Evolutionary conservation across 2,113 vertebrate genomes (phyloP).

Genomic region (Halcyon senegalensis): DNA sequence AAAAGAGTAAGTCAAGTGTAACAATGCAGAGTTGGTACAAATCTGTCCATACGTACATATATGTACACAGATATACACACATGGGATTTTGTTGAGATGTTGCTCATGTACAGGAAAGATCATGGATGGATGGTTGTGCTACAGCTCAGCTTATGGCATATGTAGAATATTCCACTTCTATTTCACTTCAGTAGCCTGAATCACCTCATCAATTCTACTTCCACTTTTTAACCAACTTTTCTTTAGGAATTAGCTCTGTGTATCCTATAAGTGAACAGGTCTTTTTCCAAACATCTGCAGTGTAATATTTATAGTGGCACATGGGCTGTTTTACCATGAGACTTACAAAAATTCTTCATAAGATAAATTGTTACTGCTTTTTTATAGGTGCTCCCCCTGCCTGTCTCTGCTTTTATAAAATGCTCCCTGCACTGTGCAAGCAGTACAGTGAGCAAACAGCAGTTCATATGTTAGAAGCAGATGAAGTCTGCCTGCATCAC

Average conservation of each 20-base stretch:
- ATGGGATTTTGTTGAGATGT: conserved; percentile 21
- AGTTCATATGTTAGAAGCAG: background rate
- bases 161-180: background rate
- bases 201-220: background rate
- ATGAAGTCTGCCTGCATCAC: background rate
- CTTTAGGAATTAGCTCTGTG: background rate
- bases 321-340: background rate
- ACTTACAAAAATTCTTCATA: background rate
- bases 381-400: background rate
- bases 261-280: background rate
- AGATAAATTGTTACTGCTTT: background rate
- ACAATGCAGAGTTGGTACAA: conserved; percentile 82
- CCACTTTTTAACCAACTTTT: background rate
- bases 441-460: background rate
- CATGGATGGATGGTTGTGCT: background rate
- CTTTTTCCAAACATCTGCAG: background rate
- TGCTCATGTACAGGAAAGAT: conserved; percentile 53
- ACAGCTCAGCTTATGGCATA: background rate
- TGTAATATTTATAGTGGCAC: background rate
- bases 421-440: background rate
- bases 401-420: background rate
- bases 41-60: conserved; percentile 73
- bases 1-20: conserved; percentile 83
- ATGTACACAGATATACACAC: conserved; percentile 54
- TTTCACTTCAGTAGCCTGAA: background rate